Conservation (phyloP, 2,113 vertebrate species). For the Cinclus mexicanus region DNA sequence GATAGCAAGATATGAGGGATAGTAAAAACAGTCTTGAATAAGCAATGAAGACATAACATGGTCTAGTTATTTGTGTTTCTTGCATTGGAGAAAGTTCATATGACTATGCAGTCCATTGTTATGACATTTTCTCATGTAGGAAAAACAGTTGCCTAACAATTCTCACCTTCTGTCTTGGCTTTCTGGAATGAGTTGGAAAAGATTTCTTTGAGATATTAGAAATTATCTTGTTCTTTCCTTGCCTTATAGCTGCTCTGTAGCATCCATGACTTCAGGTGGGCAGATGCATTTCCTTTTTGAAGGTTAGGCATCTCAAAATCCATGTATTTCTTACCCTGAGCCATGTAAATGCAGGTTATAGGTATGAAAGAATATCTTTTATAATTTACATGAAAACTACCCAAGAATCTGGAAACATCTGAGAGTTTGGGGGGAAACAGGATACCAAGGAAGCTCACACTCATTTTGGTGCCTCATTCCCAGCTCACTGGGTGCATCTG, state of each 20-base stretch:
- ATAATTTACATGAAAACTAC: not conserved
- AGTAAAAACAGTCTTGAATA: not conserved
- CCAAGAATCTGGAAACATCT: not conserved
- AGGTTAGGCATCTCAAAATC: not conserved
- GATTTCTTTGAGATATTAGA: not conserved
- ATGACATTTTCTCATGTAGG: not conserved
- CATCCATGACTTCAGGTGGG: not conserved
- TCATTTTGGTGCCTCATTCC: not conserved
- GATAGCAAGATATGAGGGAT: not conserved
- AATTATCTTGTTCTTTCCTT: not conserved
- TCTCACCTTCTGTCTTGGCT: not conserved
- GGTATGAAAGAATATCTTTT: not conserved
- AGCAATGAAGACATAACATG: not conserved
- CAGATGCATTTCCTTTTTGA: not conserved
- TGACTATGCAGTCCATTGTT: not conserved
- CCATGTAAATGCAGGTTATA: not conserved
- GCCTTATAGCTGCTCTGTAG: not conserved
- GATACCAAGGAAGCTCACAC: not conserved
- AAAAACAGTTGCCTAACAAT: not conserved
- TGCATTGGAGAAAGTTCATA: not conserved
- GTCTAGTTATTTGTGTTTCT: not conserved
- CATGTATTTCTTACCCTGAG: not conserved
- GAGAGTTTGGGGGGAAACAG: not conserved
- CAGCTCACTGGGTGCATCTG: not conserved
- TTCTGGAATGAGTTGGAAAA: not conserved